These are phyloP conservation scores for Seriola rivoliana DNA, from an alignment of 2,113 vertebrate species.

Conservation along the genomic window DNA sequence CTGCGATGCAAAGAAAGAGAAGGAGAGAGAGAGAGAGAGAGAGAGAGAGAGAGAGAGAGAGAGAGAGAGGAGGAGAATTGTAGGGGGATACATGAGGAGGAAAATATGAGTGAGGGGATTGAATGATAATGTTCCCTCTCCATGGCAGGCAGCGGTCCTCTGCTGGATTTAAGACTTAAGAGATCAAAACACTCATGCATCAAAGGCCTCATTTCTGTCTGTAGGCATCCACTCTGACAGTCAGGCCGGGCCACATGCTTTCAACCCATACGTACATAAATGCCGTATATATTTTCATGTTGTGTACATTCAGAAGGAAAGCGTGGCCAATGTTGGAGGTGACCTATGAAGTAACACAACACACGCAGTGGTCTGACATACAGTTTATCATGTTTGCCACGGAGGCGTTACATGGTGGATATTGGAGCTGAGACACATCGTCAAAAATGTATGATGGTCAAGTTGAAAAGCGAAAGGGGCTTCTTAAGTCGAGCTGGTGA, in stretches of 20 bases:
- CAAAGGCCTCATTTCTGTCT: conserved; percentile 74
- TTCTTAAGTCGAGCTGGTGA: not conserved
- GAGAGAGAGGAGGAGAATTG: not conserved
- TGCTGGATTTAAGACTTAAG: conserved; percentile 74
- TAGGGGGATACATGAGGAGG: conserved; percentile 14
- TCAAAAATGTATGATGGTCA: conserved; percentile 28
- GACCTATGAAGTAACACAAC: conserved; percentile 9
- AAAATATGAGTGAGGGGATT: conserved; percentile 60
- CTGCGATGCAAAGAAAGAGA: conserved; percentile 10
- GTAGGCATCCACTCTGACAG: conserved; percentile 64
- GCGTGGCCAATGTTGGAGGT: not conserved
- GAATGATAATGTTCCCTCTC: conserved; percentile 65
- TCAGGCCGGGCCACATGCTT: conserved; percentile 28
- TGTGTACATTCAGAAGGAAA: conserved; percentile 18
- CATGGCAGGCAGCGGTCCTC: conserved; percentile 56
- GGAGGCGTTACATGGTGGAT: not conserved
- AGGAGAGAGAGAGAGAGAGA: conserved; percentile 4
- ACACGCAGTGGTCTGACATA: conserved; percentile 22
- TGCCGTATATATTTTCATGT: conserved; percentile 36
- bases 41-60: conserved; percentile 2
- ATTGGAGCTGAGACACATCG: not conserved
- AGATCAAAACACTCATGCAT: conserved; percentile 76
- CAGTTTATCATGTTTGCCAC: conserved; percentile 14
- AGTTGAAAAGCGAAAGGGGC: not conserved
- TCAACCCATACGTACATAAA: conserved; percentile 59